A percentile compares a stretch with the other conserved stretches of the same genome.
Conservation (phyloP, 2,888 invertebrate genomes). For the Cephus rjabovi region DNA sequence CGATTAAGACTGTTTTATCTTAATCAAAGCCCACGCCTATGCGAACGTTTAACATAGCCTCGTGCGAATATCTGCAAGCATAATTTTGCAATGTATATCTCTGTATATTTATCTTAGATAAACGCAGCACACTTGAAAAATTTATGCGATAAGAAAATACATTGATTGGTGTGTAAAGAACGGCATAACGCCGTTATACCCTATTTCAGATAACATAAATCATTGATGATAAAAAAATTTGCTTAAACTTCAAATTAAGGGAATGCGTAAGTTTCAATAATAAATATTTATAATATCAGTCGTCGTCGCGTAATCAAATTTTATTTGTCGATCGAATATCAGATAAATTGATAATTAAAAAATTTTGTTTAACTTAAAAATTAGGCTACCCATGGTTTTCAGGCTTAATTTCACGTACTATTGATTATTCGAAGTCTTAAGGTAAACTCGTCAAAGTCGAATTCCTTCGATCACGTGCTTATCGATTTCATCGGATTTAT, state of each 20-base stretch:
- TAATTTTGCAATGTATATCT: neutral
- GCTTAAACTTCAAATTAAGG: neutral
- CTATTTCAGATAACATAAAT: neutral
- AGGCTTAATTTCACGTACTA: too few species aligned
- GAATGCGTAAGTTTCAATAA: neutral
- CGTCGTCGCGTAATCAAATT: too few species aligned
- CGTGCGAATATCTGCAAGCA: too few species aligned
- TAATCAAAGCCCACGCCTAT: neutral
- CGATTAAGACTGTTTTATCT: neutral
- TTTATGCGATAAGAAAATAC: neutral
- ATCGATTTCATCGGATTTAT: neutral
- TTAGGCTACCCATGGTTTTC: neutral
- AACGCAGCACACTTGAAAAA: neutral
- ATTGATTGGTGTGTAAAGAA: neutral
- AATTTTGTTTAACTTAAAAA: too few species aligned
- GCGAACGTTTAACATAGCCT: neutral
- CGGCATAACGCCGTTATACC: neutral
- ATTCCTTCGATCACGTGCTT: neutral
- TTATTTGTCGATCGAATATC: too few species aligned
- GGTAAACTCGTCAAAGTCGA: neutral
- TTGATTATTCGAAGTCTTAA: neutral
- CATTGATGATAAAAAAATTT: neutral
- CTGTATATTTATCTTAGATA: neutral
- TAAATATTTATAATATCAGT: too few species aligned
- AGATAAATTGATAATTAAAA: neutral